Percentiles rank a stretch among this genome's conserved stretches.
Conservation (phyloP, 2,113 vertebrate species). For the Pheucticus melanocephalus region DNA sequence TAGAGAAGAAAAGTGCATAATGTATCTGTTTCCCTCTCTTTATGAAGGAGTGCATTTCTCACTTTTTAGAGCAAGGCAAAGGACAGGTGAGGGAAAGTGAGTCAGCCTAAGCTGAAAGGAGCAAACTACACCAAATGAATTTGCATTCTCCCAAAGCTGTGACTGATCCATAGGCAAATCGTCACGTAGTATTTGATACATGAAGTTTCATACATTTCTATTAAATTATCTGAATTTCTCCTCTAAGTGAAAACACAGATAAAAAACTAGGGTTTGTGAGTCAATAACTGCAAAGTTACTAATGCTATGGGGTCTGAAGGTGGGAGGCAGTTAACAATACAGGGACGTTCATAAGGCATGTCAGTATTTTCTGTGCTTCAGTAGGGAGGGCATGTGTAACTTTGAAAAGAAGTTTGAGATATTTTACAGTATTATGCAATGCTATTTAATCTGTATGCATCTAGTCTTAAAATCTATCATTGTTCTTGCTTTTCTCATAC, state of each 20-base stretch:
- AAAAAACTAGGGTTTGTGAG: background rate
- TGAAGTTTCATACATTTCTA: background rate
- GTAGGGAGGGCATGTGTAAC: background rate
- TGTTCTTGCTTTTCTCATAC: background rate
- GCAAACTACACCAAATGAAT: background rate
- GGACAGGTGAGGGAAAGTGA: background rate
- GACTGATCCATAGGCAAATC: background rate
- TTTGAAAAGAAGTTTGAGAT: background rate
- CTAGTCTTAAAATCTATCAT: background rate
- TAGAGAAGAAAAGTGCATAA: background rate
- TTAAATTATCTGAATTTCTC: background rate
- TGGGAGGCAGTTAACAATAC: background rate
- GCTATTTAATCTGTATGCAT: background rate
- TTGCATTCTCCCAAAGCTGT: background rate
- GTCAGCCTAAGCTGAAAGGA: background rate
- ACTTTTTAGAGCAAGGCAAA: background rate
- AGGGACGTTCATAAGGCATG: accelerated
- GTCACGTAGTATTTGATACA: background rate
- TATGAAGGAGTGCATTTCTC: background rate
- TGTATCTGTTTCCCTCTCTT: background rate
- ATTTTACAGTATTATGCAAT: background rate
- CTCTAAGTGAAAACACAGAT: background rate
- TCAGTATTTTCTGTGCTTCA: background rate
- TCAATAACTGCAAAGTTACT: background rate
- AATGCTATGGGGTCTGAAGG: background rate